Conservation (phyloP, 2,113 vertebrate genomes). For the Condylura cristata region DNA sequence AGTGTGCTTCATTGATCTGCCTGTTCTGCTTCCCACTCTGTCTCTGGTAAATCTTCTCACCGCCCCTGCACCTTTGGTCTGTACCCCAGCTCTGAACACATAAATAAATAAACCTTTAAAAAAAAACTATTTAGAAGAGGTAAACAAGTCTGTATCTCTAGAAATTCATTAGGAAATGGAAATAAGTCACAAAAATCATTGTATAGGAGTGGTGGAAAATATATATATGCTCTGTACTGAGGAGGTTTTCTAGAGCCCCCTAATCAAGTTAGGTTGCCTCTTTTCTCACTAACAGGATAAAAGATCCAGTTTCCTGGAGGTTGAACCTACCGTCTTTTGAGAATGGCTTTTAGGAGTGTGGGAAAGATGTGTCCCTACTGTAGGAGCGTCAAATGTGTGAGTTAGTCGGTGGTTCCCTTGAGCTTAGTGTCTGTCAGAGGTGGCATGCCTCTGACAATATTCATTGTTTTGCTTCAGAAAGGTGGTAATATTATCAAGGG, state of each 20-base stretch:
- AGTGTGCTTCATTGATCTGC: too few species aligned
- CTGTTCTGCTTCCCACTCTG: too few species aligned
- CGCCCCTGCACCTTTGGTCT: too few species aligned
- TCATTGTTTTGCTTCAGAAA: constrained; percentile 26
- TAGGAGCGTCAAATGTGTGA: neutral
- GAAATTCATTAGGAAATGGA: neutral
- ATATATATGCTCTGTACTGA: neutral
- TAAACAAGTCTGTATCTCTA: neutral
- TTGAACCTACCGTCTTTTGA: neutral
- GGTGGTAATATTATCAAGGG: neutral
- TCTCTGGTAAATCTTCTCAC: too few species aligned
- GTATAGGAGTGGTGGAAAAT: neutral
- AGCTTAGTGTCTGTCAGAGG: neutral
- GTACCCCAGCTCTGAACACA: too few species aligned
- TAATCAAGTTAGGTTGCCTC: neutral
- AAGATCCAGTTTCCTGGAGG: neutral
- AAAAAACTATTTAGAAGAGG: neutral
- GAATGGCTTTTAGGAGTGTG: neutral
- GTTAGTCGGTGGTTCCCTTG: neutral
- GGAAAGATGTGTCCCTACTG: neutral
- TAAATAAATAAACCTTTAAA: too few species aligned
- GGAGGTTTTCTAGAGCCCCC: neutral
- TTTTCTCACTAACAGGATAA: neutral
- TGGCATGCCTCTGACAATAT: neutral
- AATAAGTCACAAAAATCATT: neutral